Base-by-base conservation (phyloP, 2,888 invertebrate species). In the Dynastes tityus region DNA sequence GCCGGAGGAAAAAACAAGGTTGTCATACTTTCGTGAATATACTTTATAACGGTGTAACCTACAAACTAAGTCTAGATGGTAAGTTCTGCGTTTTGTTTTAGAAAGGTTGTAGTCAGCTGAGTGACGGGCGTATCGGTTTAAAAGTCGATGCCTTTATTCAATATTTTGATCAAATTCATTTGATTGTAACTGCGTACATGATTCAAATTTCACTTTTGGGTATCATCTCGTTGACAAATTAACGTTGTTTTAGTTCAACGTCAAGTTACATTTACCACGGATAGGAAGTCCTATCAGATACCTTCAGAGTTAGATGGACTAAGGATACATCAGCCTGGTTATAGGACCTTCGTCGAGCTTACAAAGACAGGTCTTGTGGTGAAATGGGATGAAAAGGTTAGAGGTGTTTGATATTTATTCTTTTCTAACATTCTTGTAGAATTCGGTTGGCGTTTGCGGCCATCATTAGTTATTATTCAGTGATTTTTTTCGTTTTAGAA, bases 331-430 rank as follows among this genome's bases (percentile, higher is more conserved):
- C 71, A 40, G 11, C 58, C 58, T 40, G 55, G 37, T 16, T 16
- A 37, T 40, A 58, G 58, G 22, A 13, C 58, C 9, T 8, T 73
- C n/a, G 45, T 73, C 1, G 71, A 73, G 11, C 58, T 73, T 58
- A 37, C 58, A 13, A 22, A 58, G 1, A 73, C 22, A 2, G 71
- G 71, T 9, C 22, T 58, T 6, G 11, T 16, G 9, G 9, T 73
- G 0, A 55, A 58, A 40, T 58, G 71, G 71, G 37, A 73, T 27
- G 51, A 58, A 58, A 73, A 32, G 58, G 71, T 55, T 58, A 58
- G 58, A 5, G 1, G 1, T 70, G 11, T 32, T 32, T 32, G 29
- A 32, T 2, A 32, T 32, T 22, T 22, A 22, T 22, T 22, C 22
- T 22, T 22, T 22, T 22, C 22, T 22, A 22, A 22, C 22, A 22